Evolutionary conservation across 2,797 vertebrate genomes (phyloP), one percentile per base, ranked within the genome.

Genomic region (Sebastes oblongus): DNA sequence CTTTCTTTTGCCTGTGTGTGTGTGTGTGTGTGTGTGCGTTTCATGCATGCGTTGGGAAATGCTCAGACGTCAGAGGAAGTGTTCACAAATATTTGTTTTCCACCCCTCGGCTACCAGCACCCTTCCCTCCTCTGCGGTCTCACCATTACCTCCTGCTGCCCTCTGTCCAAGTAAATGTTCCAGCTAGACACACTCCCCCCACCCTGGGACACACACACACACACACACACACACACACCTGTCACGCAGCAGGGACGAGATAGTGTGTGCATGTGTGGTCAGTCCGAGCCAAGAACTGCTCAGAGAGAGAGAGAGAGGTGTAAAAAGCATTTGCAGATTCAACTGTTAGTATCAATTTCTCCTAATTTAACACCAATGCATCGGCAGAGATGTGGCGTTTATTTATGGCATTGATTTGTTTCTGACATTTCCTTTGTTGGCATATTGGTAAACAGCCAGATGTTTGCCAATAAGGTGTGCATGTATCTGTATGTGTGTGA

Each of bases 51-150:
- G 10, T 88, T 84, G 70, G 80, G 81, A 89, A 92, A 91, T 75
- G 65, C 66, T 83, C 69, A 50, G 76, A 84, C 82, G 72, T 90
- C 71, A 91, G 85, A 85, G 85, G 86, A 92, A 89, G 84, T 78
- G 78, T 89, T 84, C 1, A 85, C 87, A 92, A 91, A 93, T 93
- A 91, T 92, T 93, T 91, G 89, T 90, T 92, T 88, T 92, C 83
- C 87, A 83, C 77, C 76, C 69, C 69, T 59, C 9, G 3, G 79
- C 84, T 72, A 80, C 86, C 24, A 59, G 72, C 81, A 83, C 82
- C 72, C 60, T 77, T 74, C 71, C 82, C 90, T 90, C 86, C 78
- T 89, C 73, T 58, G 64, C 61, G 70, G 83, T 91, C 82, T 87
- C 83, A 78, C 72, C 67, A 78, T 90, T 90, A 82, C 87, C 71